phyloP scores from a whole-genome alignment of 2,888 invertebrate species.

The Heteropelma amictum region DNA sequence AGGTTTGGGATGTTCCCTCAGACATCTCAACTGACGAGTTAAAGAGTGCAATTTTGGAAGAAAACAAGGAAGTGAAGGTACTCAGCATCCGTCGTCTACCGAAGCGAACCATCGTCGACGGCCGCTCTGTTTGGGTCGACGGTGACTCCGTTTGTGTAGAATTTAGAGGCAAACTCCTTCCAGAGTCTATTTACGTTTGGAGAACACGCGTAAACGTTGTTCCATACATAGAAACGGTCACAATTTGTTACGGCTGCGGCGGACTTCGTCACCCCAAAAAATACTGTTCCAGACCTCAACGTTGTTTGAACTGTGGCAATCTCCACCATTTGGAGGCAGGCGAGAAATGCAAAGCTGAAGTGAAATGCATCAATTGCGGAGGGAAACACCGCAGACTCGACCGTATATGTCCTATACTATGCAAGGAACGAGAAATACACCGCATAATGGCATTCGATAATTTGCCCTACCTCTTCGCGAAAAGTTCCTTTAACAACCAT shows the following conservation, averaged over 20 bases:
- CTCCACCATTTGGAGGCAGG: not conserved
- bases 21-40: not conserved
- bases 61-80: not conserved
- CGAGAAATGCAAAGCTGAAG: not conserved
- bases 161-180: slow-evolving; percentile 1
- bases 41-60: not conserved
- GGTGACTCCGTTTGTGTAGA: slow-evolving; percentile 17
- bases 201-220: not conserved
- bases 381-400: slow-evolving; percentile 3
- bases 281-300: not conserved
- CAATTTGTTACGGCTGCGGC: slow-evolving; percentile 24
- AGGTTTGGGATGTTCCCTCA: not conserved
- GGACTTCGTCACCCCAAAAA: slow-evolving; percentile 2
- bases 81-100: not conserved
- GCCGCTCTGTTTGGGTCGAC: not conserved
- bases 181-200: slow-evolving; percentile 11
- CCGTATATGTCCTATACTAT: not conserved
- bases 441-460: slow-evolving; percentile 38
- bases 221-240: slow-evolving; percentile 1
- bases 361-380: slow-evolving; percentile 28
- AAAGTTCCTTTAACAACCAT: not conserved
- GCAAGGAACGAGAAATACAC: slow-evolving; percentile 16
- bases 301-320: slow-evolving; percentile 17
- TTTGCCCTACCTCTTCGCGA: slow-evolving; percentile 8
- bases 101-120: not conserved